Evolutionary conservation across 2,797 vertebrate species (phyloP), one percentile per base, ranked within the genome.

Genomic region (Streptopelia turtur): DNA sequence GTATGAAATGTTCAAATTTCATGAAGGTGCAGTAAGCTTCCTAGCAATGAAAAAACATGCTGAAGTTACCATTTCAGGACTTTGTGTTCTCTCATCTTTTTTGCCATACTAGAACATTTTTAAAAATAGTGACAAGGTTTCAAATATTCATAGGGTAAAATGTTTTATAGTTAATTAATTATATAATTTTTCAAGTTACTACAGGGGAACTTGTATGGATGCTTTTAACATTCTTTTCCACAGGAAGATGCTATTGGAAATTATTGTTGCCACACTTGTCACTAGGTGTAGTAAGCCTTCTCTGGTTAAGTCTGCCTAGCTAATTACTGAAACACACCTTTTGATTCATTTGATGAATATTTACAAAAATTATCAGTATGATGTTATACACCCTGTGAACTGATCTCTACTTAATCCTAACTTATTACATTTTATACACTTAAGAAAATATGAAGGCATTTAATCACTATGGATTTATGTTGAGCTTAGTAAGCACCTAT

Each of bases 281-380:
- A 10, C 16, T 47, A 89, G 12, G 16, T 31, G 10, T 23, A 64
- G 7, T 21, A 82, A 85, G 13, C 20, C 1, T 57, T 68, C 11
- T 59, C n/a, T 45, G 18, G 28, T 9, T n/a, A 35, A 28, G 21
- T 16, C 17, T 66, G 17, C 9, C 2, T 11, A 20, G 10, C 10
- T 81, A 56, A 63, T 30, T 88, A 74, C 64, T 35, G 28, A 74
- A 77, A 77, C 17, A 21, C 6, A 45, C 4, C 7, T 79, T 78
- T 87, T 80, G 21, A 61, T 49, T 37, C 0, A 47, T 66, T 84
- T 65, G 16, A 65, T 59, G 12, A 24, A 52, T 45, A 23, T 6
- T 60, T 65, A 18, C 5, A 66, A 45, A 43, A 65, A 31, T 66
- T 31, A 33, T n/a, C 0, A 0, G 4, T 43, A 37, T 28, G 37